Evolutionary conservation across 2,888 invertebrate genomes (phyloP), one percentile per base, ranked within the genome.

Genomic region (Aleiodes leptofemur): DNA sequence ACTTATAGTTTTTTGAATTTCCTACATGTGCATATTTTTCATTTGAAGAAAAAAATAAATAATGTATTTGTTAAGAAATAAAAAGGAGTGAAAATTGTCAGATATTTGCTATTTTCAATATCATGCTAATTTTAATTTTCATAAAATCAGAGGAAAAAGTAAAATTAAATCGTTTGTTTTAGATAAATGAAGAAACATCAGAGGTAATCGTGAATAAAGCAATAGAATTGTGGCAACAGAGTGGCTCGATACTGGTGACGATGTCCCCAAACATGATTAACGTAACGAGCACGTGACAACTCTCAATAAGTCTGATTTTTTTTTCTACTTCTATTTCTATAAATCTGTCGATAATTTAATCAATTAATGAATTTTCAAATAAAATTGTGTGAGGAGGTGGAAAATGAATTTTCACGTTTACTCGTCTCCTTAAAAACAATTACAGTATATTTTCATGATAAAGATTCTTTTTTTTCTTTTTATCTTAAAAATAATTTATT

Each of bases 121-220:
- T 23, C 1, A 23, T 23, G 23, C 23, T 23, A 23, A 23, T 23
- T 23, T 23, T 2, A 23, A 23, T 23, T 23, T 23, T 23, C 23
- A 23, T 23, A 23, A 23, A 23, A 23, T 23, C 23, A 23, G 23
- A 23, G 23, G 23, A 23, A 23, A 23, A 23, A 23, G 23, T 23
- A 23, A 23, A 1, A 23, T 23, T 23, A 23, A 23, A 23, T 23
- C 2, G n/a, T n/a, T 48, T 61, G 73, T 90, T 90, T 61, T 86
- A 96, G 95, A 93, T 96, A 81, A 93, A 94, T 4, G 94, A 95
- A 86, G 96, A 97, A 89, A 93, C 93, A 82, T 94, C 95, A 79
- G 96, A 96, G 86, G 92, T 95, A 3, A 94, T 96, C 77, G 96
- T 95, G 0, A 96, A 95, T 85, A 96, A 96, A 90, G 95, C 96